Percentiles rank a stretch among this genome's conserved stretches.
These are phyloP conservation scores for Daboia siamensis DNA, from an alignment of 2,113 vertebrate species.

Conservation along the genomic window DNA sequence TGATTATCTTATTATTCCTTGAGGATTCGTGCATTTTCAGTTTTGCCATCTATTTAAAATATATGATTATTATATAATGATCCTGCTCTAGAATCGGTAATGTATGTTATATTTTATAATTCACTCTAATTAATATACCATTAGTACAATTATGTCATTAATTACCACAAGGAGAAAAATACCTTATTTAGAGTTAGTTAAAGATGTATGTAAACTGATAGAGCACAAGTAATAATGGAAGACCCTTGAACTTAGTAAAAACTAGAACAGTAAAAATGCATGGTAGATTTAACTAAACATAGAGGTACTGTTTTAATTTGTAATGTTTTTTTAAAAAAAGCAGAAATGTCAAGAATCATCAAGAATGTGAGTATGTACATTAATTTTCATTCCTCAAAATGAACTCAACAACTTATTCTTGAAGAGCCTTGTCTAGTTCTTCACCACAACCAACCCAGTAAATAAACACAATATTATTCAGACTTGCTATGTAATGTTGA, in stretches of 20 bases:
- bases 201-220: not conserved
- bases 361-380: not conserved
- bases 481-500: constrained; percentile 1
- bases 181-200: not conserved
- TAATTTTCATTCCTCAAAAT: not conserved
- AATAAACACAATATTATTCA: not conserved
- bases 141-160: not conserved
- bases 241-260: not conserved
- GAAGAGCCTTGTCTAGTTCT: constrained; percentile 18
- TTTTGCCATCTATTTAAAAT: not conserved
- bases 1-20: not conserved
- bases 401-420: not conserved
- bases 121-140: not conserved
- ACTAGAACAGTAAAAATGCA: not conserved
- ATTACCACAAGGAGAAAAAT: not conserved
- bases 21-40: not conserved
- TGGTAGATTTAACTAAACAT: not conserved
- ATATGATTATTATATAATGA: too few species aligned
- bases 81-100: too few species aligned
- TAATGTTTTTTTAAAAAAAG: not conserved
- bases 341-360: too few species aligned
- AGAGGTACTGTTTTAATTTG: not conserved
- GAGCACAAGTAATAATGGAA: not conserved
- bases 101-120: too few species aligned
- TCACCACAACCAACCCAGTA: not conserved